These are phyloP conservation scores for Alcis repandata DNA, from an alignment of 2,888 invertebrate genomes.

Conservation along the genomic window DNA sequence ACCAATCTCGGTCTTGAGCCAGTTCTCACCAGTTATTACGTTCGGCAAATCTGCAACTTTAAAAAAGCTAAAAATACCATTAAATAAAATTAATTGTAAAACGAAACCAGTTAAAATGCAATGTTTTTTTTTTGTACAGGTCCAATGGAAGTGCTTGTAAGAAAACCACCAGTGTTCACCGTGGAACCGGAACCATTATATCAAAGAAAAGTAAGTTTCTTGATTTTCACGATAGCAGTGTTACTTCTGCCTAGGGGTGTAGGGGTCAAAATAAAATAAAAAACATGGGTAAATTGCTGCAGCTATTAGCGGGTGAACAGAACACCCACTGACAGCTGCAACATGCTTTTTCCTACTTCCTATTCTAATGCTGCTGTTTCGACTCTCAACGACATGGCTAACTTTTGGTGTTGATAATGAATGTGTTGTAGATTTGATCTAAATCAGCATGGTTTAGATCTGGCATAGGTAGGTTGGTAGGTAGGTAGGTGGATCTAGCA, in stretches of 20 bases:
- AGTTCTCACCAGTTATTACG: not conserved
- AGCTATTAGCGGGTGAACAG: too few species aligned
- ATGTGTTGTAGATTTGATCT: too few species aligned
- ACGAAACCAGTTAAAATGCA: not conserved
- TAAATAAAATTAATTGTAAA: not conserved
- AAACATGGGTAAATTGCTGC: not conserved
- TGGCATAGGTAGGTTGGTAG: too few species aligned
- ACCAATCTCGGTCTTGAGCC: not conserved
- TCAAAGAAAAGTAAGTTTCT: slow-evolving; percentile 89
- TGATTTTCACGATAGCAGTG: not conserved
- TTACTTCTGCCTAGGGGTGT: too few species aligned
- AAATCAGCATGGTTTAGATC: too few species aligned
- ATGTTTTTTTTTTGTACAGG: slow-evolving; percentile 65
- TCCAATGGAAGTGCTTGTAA: slow-evolving; percentile 93
- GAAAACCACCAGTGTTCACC: slow-evolving; percentile 97
- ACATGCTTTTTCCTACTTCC: too few species aligned
- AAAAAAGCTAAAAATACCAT: not conserved
- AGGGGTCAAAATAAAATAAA: not conserved
- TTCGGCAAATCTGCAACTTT: not conserved
- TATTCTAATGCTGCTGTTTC: too few species aligned
- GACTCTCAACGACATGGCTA: too few species aligned
- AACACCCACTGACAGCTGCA: too few species aligned
- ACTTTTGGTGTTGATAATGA: too few species aligned
- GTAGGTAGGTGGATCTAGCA: too few species aligned
- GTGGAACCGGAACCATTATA: slow-evolving; percentile 96